Evolutionary conservation across 2,113 vertebrate genomes (phyloP), one percentile per base, ranked within the genome.

Genomic region (Ardeotis arabs): DNA sequence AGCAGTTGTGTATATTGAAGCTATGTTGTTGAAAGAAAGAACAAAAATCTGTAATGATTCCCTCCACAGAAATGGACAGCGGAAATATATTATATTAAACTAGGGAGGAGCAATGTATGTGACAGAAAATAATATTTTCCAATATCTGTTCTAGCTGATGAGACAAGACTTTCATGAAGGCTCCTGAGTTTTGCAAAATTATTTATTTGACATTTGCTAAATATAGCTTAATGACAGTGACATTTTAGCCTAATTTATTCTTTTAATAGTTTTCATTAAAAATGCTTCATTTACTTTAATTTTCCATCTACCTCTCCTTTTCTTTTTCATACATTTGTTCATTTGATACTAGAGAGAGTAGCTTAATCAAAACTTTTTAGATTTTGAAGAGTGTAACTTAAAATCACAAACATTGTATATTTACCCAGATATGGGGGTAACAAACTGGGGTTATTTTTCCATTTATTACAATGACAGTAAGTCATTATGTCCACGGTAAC

Each of bases 151-250:
- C 17, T n/a, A 41, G 8, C 6, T 90, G 56, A 86, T 45, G 12
- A 78, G 29, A 89, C 55, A 89, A 88, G 69, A 73, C 14, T 96
- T 62, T 77, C 44, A 84, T 27, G 53, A 95, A 95, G 24, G 21
- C 59, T 93, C 39, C 41, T 63, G 63, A 96, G 37, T 66, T 76
- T 60, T 81, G 31, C 69, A 87, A 53, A 94, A 94, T 44, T 89
- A 75, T 94, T 96, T 96, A 87, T 93, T 87, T 97, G 96, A 95
- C 93, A 96, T 97, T 97, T 97, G 80, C 95, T 97, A 97, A 98
- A 96, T 76, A 93, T 94, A 97, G 89, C 88, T 98, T 97, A 97
- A 97, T 98, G 90, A 69, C 31, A 87, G 60, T 97, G 96, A 96
- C 95, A 98, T 97, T 98, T 98, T 97, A 96, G 89, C 84, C 44